Base-by-base conservation (phyloP, 2,797 vertebrate species). In the Benthosema pterotum region DNA sequence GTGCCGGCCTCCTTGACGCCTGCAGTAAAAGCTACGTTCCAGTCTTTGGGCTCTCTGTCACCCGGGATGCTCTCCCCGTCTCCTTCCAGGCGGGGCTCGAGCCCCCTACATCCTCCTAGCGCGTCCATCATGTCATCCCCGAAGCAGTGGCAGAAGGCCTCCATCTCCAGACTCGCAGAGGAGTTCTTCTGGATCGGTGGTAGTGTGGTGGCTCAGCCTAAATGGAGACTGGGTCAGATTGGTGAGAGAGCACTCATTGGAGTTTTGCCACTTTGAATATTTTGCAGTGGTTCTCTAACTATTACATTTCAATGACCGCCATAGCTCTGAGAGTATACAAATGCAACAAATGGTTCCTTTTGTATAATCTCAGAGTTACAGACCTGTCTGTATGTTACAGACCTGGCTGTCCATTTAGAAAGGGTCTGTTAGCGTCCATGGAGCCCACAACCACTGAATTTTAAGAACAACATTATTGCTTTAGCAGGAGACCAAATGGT, bases 161-260 rank as follows among this genome's bases (percentile, higher is more conserved):
- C 93, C 0, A 88, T 96, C 72, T 94, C 93, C n/a, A 91, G 92
- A 45, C 88, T 97, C 15, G 95, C 94, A 0, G 94, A 97, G 81
- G 95, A 94, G 65, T 93, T 96, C 75, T 95, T 98, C 86, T 96
- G 96, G 96, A 94, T 96, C 11, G 93, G 95, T 1, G 94, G 95
- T 25, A 97, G 94, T 9, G 83, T 96, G 57, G 93, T 94, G 0
- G 89, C 95, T 48, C 92, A 93, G 9, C 94, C 94, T 0, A 86
- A 84, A 61, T 94, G 95, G 95, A 96, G 93, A 86, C 85, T 95
- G 8, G 93, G 94, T n/a, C 94, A 93, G 59, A 88, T 95, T 75
- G 96, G 96, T 97, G 94, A 95, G 94, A 62, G 19, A 38, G 2
- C 8, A 15, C 11, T 51, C 4, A 16, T 43, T 53, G 17, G 3